phyloP scores from a whole-genome alignment of 2,888 invertebrate genomes.

The Pharmacophagus antenor region DNA sequence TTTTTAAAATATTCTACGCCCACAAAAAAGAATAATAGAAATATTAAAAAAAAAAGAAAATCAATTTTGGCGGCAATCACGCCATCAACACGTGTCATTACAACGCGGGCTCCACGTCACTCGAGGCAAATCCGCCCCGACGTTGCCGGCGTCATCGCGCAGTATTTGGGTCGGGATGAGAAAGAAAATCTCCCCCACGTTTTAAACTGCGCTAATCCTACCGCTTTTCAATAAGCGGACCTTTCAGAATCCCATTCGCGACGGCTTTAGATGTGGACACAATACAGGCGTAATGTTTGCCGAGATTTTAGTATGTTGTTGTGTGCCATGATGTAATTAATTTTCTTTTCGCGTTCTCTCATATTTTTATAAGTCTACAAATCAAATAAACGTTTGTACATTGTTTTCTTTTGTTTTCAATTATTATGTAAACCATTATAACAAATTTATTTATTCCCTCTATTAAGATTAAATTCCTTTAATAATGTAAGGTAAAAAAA shows the following conservation, averaged over 20 bases:
- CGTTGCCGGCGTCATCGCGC: slow-evolving; percentile 3
- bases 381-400: no score
- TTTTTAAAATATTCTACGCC: no score
- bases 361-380: background rate
- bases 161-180: slow-evolving; percentile 39
- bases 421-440: no score
- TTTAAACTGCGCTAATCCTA: slow-evolving; percentile 44
- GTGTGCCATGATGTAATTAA: slow-evolving; percentile 12
- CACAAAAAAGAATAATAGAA: background rate
- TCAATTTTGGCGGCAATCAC: slow-evolving; percentile 8
- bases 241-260: slow-evolving; percentile 36
- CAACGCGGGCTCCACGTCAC: slow-evolving; percentile 2
- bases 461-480: no score
- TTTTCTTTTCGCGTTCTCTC: background rate
- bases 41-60: slow-evolving; percentile 7
- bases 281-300: slow-evolving; percentile 12
- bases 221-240: slow-evolving; percentile 37
- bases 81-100: slow-evolving; percentile 22
- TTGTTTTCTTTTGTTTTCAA: no score
- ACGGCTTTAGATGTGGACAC: slow-evolving; percentile 22
- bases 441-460: no score
- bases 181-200: slow-evolving; percentile 36
- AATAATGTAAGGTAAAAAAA: no score
- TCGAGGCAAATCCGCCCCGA: slow-evolving; percentile 8
- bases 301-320: slow-evolving; percentile 7